Evolutionary conservation across 1,140 invertebrate species (phyloP), one percentile per base, ranked within the genome.

Genomic region (Liolophura sinensis): DNA sequence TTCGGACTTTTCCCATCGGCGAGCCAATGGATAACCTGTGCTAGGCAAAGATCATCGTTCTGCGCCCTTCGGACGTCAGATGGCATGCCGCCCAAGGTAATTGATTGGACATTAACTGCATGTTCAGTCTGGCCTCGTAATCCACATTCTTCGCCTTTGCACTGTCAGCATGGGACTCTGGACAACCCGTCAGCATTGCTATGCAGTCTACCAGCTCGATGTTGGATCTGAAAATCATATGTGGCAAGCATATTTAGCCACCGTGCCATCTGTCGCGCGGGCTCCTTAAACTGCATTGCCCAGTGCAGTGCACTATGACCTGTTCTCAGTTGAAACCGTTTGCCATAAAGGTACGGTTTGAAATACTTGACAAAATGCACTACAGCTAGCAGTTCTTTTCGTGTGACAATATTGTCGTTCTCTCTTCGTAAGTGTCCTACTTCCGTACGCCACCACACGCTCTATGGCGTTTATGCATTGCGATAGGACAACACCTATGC

Each of bases 401-500:
- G 61, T 0, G 73, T 77, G 31, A 64, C 67, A 24, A 70, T 72
- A 57, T 46, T 22, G 74, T 54, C 7, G 60, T 59, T 22, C 57
- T 50, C 49, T 63, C 70, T 15, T n/a, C 56, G 59, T 69, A 76
- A 3, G 63, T 64, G n/a, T n/a, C n/a, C n/a, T n/a, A n/a, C n/a
- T n/a, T n/a, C n/a, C n/a, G n/a, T n/a, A n/a, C n/a, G n/a, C n/a
- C 12, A 77, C 64, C 4, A 71, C 67, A 20, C 62, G 18, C 47
- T 74, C 68, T 25, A 60, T 46, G 52, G 67, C 64, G 11, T 69
- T 68, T 40, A 66, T 31, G 22, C 50, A 25, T 64, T 79, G 75
- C 12, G 63, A 64, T n/a, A 82, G 69, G 1, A 76, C 76, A 3
- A 65, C 73, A n/a, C 76, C 76, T 18, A 80, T 52, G 11, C 64